phyloP scores from a whole-genome alignment of 1,140 invertebrate genomes.

The Pentalonia nigronervosa region DNA sequence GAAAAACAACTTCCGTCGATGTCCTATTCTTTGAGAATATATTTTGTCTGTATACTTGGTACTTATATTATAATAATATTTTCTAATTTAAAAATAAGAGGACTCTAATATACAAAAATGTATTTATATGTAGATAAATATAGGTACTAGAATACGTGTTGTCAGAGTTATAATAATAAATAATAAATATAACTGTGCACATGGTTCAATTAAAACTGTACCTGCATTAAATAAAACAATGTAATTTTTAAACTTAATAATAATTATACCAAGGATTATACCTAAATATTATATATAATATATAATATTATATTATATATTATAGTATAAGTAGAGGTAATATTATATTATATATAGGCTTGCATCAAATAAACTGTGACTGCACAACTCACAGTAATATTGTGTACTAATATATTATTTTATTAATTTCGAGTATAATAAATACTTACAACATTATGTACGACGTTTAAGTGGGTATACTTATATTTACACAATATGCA shows the following conservation, averaged over 20 bases:
- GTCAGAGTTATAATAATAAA: neutral
- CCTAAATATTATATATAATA: neutral
- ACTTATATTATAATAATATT: neutral
- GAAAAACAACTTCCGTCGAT: slow-evolving; percentile 30
- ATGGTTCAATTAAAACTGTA: neutral
- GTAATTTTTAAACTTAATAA: neutral
- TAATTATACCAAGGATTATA: neutral
- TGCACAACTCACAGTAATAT: too few species aligned
- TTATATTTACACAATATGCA: neutral
- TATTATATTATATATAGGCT: too few species aligned
- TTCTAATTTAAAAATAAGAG: neutral
- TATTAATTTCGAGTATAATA: neutral
- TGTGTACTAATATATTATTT: neutral
- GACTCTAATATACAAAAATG: neutral
- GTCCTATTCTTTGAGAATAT: neutral
- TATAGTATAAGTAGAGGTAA: too few species aligned
- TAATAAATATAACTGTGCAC: neutral
- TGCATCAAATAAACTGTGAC: too few species aligned
- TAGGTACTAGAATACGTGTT: neutral
- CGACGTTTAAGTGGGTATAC: neutral
- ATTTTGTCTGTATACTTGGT: neutral
- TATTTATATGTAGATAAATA: neutral
- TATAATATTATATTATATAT: too few species aligned
- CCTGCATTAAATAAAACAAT: neutral
- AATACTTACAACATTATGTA: neutral